phyloP scores from a whole-genome alignment of 2,113 vertebrate genomes.

The Ammodytes dubius region DNA sequence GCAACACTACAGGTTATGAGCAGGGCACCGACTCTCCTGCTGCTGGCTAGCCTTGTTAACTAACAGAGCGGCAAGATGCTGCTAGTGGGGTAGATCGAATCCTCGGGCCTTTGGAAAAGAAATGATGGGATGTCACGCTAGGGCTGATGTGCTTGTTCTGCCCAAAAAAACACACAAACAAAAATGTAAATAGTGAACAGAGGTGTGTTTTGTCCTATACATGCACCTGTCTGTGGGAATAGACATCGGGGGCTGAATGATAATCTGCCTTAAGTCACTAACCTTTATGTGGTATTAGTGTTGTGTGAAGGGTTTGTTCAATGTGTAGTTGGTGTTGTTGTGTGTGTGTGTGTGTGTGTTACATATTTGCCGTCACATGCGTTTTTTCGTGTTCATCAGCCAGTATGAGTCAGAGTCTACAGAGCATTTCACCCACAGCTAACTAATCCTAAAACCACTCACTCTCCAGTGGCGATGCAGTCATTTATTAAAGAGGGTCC shows the following conservation, averaged over 20 bases:
- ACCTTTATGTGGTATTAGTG: neutral
- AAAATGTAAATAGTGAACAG: conserved; percentile 13
- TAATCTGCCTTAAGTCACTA: neutral
- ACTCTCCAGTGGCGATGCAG: conserved; percentile 50
- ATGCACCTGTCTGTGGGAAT: neutral
- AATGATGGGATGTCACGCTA: conserved; percentile 53
- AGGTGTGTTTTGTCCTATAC: neutral
- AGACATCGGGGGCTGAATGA: conserved; percentile 1
- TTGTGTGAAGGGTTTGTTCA: neutral
- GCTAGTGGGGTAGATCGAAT: conserved; percentile 28
- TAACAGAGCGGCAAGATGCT: conserved; percentile 54
- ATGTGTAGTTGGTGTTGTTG: conserved; percentile 19
- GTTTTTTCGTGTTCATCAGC: conserved; percentile 19
- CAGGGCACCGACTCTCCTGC: conserved; percentile 28
- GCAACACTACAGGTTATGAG: conserved; percentile 32
- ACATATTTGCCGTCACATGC: neutral
- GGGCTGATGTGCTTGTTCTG: conserved; percentile 50
- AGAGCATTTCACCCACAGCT: conserved; percentile 46
- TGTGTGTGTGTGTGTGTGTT: neutral
- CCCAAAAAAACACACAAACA: neutral
- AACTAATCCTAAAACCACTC: conserved; percentile 65
- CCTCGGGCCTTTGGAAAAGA: conserved; percentile 35
- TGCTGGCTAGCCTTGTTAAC: conserved; percentile 55
- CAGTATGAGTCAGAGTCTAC: conserved; percentile 41
- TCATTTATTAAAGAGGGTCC: conserved; percentile 78